Conservation (phyloP, 2,888 invertebrate genomes). For the Ypsolopha sequella region DNA sequence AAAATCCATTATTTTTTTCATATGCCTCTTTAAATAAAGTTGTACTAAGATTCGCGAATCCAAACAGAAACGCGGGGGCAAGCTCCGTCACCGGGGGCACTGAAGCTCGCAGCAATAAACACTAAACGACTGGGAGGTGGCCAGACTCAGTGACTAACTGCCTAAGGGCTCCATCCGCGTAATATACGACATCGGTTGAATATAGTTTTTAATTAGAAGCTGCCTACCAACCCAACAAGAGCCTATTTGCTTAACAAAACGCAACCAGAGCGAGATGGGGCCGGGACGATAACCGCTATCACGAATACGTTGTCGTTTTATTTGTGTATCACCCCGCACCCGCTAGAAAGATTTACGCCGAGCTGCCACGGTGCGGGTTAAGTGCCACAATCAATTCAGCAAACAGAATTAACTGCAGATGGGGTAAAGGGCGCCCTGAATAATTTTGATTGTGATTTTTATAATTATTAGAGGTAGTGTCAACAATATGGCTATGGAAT, state of each 20-base stretch:
- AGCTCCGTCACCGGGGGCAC: background rate
- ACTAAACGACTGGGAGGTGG: slow-evolving; percentile 50
- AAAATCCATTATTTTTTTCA: too few relatives aligned
- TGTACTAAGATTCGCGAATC: too few relatives aligned
- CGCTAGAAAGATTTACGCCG: slow-evolving; percentile 52
- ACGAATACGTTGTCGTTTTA: slow-evolving; percentile 36
- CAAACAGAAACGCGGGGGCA: background rate
- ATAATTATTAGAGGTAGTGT: slow-evolving; percentile 12
- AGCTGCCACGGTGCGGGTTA: slow-evolving; percentile 35
- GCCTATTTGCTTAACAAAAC: slow-evolving; percentile 59
- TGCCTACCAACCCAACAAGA: slow-evolving; percentile 44
- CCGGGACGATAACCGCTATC: slow-evolving; percentile 43
- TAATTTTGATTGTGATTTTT: slow-evolving; percentile 21
- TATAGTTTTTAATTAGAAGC: slow-evolving; percentile 64
- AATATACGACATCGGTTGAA: slow-evolving; percentile 49
- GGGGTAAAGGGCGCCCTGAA: slow-evolving; percentile 21
- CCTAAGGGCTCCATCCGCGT: slow-evolving; percentile 43
- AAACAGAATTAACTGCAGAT: slow-evolving; percentile 35
- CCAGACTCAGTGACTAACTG: slow-evolving; percentile 43
- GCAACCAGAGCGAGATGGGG: slow-evolving; percentile 44
- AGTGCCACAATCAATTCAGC: slow-evolving; percentile 45
- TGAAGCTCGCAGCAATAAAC: slow-evolving; percentile 25
- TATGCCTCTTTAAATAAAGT: too few relatives aligned
- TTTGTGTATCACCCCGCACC: slow-evolving; percentile 43
- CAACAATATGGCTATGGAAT: too few relatives aligned